A percentile compares a stretch with the other conserved stretches of the same genome.
Evolutionary conservation across 2,888 invertebrate genomes (phyloP).

Genomic region (Habrosyne pyritoides): DNA sequence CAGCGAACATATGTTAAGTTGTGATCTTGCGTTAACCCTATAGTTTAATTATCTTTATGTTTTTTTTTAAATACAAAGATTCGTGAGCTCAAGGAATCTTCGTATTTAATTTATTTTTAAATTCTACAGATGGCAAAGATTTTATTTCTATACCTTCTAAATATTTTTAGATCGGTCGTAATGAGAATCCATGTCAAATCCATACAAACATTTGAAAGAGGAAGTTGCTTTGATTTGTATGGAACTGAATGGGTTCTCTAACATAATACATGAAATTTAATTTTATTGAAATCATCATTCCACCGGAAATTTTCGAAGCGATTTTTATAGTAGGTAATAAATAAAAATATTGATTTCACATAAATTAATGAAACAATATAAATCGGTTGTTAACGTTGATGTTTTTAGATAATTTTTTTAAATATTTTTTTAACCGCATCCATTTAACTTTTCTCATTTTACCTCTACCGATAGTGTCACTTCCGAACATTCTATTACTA

Average conservation of each 20-base stretch:
- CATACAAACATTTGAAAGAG: conserved; percentile 16
- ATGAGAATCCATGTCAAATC: conserved; percentile 21
- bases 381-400: conserved; percentile 59
- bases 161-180: neutral
- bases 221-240: conserved; percentile 57
- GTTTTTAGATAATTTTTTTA: conserved; percentile 51
- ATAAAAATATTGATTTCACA: conserved; percentile 38
- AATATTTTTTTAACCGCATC: conserved; percentile 56
- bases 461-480: conserved; percentile 69
- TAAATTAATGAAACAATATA: conserved; percentile 43
- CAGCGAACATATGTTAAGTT: conserved; percentile 79
- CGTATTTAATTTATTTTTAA: conserved; percentile 61
- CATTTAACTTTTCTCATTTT: conserved; percentile 56
- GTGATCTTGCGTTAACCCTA: conserved; percentile 78
- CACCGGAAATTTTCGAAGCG: conserved; percentile 28
- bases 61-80: conserved; percentile 69
- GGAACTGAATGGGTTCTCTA: conserved; percentile 72
- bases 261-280: conserved; percentile 21
- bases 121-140: conserved; percentile 63
- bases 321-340: conserved; percentile 30
- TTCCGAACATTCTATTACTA: conserved; percentile 80
- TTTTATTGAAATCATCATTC: conserved; percentile 13
- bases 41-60: conserved; percentile 57
- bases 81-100: conserved; percentile 78
- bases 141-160: conserved; percentile 21